Evolutionary conservation across 2,113 vertebrate species (phyloP).

Genomic region (Phaethon lepturus): DNA sequence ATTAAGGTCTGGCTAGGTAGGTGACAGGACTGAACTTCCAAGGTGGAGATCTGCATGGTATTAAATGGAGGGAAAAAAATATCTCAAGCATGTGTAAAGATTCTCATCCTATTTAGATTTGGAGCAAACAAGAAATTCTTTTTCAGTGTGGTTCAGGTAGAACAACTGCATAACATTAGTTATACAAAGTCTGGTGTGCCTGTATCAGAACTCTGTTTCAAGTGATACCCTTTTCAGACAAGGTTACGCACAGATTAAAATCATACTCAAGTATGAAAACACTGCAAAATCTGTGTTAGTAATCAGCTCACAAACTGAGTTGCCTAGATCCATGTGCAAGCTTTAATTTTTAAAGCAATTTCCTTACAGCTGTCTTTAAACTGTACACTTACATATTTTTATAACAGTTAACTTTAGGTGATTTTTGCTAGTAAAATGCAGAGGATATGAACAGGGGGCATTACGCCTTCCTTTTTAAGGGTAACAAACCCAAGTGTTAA

Average conservation of each 20-base stretch:
- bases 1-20: not conserved
- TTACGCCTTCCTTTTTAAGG: not conserved
- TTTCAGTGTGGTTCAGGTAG: not conserved
- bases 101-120: not conserved
- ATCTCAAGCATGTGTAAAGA: not conserved
- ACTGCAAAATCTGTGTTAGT: not conserved
- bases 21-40: not conserved
- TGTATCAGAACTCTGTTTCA: not conserved
- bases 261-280: not conserved
- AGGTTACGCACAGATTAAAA: not conserved
- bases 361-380: not conserved
- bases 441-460: accelerated
- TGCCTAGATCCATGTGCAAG: not conserved
- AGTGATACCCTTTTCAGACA: not conserved
- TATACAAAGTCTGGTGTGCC: not conserved
- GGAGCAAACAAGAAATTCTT: not conserved
- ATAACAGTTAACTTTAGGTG: not conserved
- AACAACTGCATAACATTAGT: not conserved
- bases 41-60: not conserved
- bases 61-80: not conserved
- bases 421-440: not conserved
- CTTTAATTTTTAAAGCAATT: not conserved
- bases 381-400: not conserved
- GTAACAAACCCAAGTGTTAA: not conserved
- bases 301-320: not conserved